Evolutionary conservation across 2,113 vertebrate genomes (phyloP).

Genomic region (Panthera uncia): DNA sequence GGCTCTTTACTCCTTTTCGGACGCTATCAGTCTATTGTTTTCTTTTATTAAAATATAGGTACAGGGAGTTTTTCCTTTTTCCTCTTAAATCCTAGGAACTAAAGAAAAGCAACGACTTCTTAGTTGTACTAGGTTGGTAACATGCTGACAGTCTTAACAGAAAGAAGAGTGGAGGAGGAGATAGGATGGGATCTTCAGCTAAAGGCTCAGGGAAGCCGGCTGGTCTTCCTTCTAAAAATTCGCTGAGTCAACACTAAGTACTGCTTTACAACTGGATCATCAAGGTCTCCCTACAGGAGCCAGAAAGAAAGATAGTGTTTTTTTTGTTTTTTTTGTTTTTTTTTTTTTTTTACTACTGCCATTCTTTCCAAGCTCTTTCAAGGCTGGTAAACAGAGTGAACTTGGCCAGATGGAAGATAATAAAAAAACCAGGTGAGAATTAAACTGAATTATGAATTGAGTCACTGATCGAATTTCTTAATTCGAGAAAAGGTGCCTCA

Average conservation of each 20-base stretch:
- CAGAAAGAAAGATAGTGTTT: neutral
- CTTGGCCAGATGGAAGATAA: neutral
- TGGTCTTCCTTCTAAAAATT: neutral
- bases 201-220: neutral
- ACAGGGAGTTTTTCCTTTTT: neutral
- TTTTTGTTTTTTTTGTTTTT: neutral
- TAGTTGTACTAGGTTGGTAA: neutral
- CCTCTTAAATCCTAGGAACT: neutral
- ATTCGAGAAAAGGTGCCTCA: slow-evolving; percentile 43
- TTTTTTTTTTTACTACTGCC: neutral
- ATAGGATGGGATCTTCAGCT: neutral
- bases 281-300: neutral
- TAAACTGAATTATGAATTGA: slow-evolving; percentile 30
- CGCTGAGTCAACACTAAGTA: neutral
- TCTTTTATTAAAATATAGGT: neutral
- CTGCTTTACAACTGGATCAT: neutral
- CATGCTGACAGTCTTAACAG: neutral
- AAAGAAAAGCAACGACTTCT: neutral
- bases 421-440: slow-evolving; percentile 10
- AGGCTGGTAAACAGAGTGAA: neutral
- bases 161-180: neutral
- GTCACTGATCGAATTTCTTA: neutral
- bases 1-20: neutral
- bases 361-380: neutral
- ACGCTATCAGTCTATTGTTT: neutral